Conservation (phyloP, 2,113 vertebrate genomes). For the Microcebus jonahi region DNA sequence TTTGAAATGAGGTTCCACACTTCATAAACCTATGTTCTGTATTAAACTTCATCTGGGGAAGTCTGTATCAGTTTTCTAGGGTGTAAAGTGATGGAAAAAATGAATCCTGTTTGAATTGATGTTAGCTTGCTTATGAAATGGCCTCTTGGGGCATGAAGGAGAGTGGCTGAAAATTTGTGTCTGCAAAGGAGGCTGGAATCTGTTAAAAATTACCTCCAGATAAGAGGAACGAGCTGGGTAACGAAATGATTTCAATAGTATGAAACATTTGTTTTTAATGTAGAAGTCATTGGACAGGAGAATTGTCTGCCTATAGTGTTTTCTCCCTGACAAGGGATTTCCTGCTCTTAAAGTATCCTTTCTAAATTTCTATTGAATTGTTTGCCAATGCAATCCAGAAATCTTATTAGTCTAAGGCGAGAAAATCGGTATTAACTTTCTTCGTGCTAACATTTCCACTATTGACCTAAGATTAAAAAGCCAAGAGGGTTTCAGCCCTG, state of each 20-base stretch:
- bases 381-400: constrained; percentile 73
- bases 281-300: constrained; percentile 76
- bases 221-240: constrained; percentile 80
- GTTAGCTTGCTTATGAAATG: constrained; percentile 82
- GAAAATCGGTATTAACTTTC: constrained; percentile 75
- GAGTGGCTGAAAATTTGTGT: constrained; percentile 80
- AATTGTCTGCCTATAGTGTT: constrained; percentile 77
- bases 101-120: constrained; percentile 81
- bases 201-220: constrained; percentile 86
- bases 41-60: constrained; percentile 80
- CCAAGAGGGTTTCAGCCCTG: not conserved
- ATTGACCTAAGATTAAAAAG: constrained; percentile 58
- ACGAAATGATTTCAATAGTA: constrained; percentile 82
- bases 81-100: constrained; percentile 83
- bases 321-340: constrained; percentile 78
- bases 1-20: constrained; percentile 75
- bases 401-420: constrained; percentile 65
- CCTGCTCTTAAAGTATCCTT: constrained; percentile 79
- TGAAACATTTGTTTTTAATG: constrained; percentile 87
- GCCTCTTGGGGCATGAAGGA: constrained; percentile 71
- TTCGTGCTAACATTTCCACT: constrained; percentile 72
- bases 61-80: constrained; percentile 75
- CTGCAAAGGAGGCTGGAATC: constrained; percentile 81
- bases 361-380: constrained; percentile 78
- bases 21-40: constrained; percentile 75